A percentile compares a stretch with the other conserved stretches of the same genome.
These are phyloP conservation scores for Gadus chalcogrammus DNA, from an alignment of 2,113 vertebrate species.

Conservation along the genomic window DNA sequence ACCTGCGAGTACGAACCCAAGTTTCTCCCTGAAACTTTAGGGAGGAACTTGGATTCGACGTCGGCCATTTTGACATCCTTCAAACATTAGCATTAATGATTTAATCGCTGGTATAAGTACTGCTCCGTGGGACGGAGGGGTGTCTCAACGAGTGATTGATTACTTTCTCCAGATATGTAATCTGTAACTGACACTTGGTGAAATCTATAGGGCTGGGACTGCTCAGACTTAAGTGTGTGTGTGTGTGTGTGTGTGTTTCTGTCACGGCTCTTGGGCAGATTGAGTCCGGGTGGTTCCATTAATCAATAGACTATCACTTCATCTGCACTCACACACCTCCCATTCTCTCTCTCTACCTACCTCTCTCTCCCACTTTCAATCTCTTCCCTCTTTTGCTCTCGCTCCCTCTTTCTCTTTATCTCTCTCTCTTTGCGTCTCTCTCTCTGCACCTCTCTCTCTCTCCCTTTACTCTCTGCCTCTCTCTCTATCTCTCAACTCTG, in stretches of 20 bases:
- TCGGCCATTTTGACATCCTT: too few relatives aligned
- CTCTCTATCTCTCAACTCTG: background rate
- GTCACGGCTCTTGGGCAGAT: constrained; percentile 44
- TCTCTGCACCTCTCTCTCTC: background rate
- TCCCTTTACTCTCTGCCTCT: background rate
- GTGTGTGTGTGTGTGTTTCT: background rate
- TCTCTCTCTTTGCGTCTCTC: background rate
- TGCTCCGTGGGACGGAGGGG: background rate
- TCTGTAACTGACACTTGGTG: background rate
- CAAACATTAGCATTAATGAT: too few relatives aligned
- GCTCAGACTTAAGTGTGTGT: background rate
- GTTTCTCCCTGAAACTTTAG: too few relatives aligned
- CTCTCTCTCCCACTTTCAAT: background rate
- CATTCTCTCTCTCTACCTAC: constrained; percentile 7
- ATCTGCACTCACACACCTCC: constrained; percentile 33
- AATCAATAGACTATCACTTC: constrained; percentile 55
- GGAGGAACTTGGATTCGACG: too few relatives aligned
- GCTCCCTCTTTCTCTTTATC: constrained; percentile 1
- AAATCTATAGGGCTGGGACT: background rate
- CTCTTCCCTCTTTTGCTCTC: background rate
- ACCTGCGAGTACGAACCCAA: too few relatives aligned
- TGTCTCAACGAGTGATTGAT: too few relatives aligned
- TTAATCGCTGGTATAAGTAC: too few relatives aligned
- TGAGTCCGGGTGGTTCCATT: constrained; percentile 33
- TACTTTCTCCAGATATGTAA: background rate